phyloP scores from a whole-genome alignment of 2,797 vertebrate genomes.

The Arremon aurantiirostris region DNA sequence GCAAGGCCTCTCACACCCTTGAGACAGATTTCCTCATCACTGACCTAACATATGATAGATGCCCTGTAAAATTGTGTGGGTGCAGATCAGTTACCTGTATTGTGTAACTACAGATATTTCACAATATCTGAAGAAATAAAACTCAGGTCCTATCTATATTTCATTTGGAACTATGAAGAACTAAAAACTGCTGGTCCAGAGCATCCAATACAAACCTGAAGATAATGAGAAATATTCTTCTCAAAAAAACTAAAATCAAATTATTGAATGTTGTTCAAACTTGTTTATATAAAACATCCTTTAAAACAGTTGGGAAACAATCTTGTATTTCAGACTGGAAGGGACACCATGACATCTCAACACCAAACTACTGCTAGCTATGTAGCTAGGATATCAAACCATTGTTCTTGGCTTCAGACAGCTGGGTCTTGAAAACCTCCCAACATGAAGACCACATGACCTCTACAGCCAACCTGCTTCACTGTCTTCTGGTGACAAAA shows the following conservation, averaged over 20 bases:
- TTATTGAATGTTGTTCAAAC: background rate
- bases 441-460: background rate
- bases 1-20: background rate
- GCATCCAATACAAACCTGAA: background rate
- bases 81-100: background rate
- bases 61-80: background rate
- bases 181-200: background rate
- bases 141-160: background rate
- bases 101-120: background rate
- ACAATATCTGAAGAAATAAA: background rate
- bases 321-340: background rate
- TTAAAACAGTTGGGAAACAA: background rate
- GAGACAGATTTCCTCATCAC: background rate
- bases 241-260: background rate
- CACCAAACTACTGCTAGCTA: background rate
- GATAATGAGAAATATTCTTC: background rate
- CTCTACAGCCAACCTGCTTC: background rate
- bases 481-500: background rate
- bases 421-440: background rate
- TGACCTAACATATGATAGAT: background rate
- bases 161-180: background rate
- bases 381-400: background rate
- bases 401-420: background rate
- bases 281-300: background rate
- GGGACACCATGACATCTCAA: background rate